Evolutionary conservation across 1,140 invertebrate genomes (phyloP), one percentile per base, ranked within the genome.

Genomic region (Potamilus streckersoni): DNA sequence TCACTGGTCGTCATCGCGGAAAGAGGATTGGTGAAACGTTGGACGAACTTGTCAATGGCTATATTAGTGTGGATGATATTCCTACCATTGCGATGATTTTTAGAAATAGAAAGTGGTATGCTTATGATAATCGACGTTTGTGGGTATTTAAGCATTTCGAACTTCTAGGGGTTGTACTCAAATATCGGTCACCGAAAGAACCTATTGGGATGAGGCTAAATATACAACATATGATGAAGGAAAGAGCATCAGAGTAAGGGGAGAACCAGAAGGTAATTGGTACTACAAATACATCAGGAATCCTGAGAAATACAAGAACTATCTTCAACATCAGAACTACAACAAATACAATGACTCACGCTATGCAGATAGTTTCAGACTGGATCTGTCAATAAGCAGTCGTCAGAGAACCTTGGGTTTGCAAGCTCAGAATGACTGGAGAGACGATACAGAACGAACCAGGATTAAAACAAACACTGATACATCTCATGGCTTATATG

Each of bases 31-130:
- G 38, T 49, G 6, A 49, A 8, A 49, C 38, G 38, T 49, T 49
- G 38, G 38, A 49, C 5, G 38, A 5, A 49, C 79, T 77, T 23
- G 82, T 83, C 62, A 78, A 83, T 66, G 79, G 83, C 19, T 13
- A 49, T 1, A 49, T 19, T 23, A n/a, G 8, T 62, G 19, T 62
- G 8, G 11, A 62, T 62, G 23, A 11, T 13, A 62, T 62, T 62
- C 19, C 60, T 62, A 62, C 60, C 23, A 62, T 68, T n/a, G 16
- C 14, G 11, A 38, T 68, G 14, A 13, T 14, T n/a, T 55, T 16
- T 23, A n/a, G n/a, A 38, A 13, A 68, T 68, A 19, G 66, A 14
- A 68, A 68, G 55, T 68, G 66, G 66, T 68, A 14, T 11, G 55
- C 66, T 2, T 23, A 23, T 14, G 66, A 68, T 55, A 68, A 68